Conservation (phyloP, 2,113 vertebrate genomes). For the Alectura lathami region DNA sequence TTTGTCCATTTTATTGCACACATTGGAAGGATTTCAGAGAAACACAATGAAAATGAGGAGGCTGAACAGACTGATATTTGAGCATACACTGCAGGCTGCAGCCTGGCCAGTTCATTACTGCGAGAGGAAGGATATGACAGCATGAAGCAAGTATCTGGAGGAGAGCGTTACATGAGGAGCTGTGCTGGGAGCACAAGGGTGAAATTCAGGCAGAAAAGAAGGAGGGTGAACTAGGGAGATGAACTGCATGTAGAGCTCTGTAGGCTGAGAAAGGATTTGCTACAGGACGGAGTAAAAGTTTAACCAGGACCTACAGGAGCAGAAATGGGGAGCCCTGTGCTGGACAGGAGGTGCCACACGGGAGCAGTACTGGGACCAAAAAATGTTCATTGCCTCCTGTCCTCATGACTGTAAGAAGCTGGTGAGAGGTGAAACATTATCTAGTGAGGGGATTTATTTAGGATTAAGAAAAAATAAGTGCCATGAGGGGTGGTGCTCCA, state of each 20-base stretch:
- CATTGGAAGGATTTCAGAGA: slow-evolving; percentile 47
- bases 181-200: background rate
- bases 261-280: background rate
- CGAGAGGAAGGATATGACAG: slow-evolving; percentile 36
- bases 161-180: background rate
- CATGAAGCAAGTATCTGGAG: slow-evolving; percentile 47
- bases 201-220: background rate
- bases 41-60: slow-evolving; percentile 22
- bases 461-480: slow-evolving; percentile 25
- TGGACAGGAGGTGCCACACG: background rate
- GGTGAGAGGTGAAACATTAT: background rate
- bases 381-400: background rate
- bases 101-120: slow-evolving; percentile 31
- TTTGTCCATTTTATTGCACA: slow-evolving; percentile 26
- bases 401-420: background rate
- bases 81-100: slow-evolving; percentile 26
- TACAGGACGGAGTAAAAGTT: background rate
- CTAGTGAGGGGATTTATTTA: background rate
- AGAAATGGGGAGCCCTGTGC: background rate
- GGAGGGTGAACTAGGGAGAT: background rate
- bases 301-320: background rate
- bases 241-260: background rate
- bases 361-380: background rate
- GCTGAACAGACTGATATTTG: slow-evolving; percentile 11
- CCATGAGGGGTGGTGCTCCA: background rate